A percentile compares a stretch with the other conserved stretches of the same genome.
phyloP scores from a whole-genome alignment of 1,140 invertebrate genomes.

The Brachionus manjavacas region DNA sequence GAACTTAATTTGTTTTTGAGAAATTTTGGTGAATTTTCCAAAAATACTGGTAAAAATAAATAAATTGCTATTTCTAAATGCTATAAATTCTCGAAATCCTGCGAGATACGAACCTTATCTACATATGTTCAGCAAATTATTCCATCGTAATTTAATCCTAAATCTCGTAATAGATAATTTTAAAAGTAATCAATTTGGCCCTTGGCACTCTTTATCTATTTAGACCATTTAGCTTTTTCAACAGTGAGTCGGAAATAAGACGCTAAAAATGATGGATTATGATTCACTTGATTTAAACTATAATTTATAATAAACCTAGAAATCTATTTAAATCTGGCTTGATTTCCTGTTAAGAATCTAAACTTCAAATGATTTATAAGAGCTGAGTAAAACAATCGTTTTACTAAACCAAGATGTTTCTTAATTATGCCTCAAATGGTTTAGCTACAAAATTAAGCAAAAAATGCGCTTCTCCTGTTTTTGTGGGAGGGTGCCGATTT shows the following conservation, averaged over 20 bases:
- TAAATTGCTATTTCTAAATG: background rate
- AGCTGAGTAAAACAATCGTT: background rate
- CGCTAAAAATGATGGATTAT: background rate
- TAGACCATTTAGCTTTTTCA: background rate
- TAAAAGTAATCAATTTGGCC: background rate
- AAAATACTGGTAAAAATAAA: background rate
- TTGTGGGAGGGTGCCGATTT: background rate
- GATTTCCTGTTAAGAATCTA: background rate
- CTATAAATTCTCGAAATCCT: background rate
- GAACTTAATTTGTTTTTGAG: too few relatives aligned
- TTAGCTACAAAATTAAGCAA: background rate
- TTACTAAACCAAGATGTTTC: background rate
- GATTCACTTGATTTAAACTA: background rate
- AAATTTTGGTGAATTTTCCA: background rate
- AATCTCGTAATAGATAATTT: background rate
- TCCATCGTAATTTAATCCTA: background rate
- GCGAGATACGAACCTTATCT: background rate
- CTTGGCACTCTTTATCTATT: background rate
- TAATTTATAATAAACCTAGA: background rate
- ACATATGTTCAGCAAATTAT: background rate
- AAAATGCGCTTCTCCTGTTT: background rate
- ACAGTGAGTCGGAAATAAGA: background rate
- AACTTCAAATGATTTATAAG: background rate
- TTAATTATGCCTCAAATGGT: background rate
- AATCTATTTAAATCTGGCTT: background rate